These are phyloP conservation scores for Sandelia bainsii DNA, from an alignment of 2,797 vertebrate genomes.

Conservation along the genomic window DNA sequence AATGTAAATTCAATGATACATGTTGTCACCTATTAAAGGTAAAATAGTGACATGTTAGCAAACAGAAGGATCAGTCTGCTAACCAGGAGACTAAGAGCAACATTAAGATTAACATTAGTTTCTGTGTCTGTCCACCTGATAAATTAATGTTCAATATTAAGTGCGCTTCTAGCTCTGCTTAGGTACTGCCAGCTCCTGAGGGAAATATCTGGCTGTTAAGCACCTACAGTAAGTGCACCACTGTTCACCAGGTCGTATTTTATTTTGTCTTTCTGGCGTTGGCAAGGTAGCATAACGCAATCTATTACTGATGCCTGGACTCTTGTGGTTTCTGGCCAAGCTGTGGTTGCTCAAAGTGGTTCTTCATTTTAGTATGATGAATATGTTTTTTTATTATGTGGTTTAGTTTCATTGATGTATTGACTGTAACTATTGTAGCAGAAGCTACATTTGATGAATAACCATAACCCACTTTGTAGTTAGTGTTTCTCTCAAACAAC, in stretches of 20 bases:
- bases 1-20: no score
- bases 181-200: background rate
- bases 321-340: conserved; percentile 24
- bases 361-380: background rate
- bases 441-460: conserved; percentile 8
- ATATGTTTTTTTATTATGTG: background rate
- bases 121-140: background rate
- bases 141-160: background rate
- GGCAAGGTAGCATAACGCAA: background rate
- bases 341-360: conserved; percentile 9
- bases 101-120: background rate
- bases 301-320: conserved; percentile 33
- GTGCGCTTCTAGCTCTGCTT: background rate
- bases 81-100: background rate
- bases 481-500: conserved; percentile 3
- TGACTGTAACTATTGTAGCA: background rate
- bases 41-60: background rate
- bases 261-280: background rate
- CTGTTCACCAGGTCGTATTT: background rate
- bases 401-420: background rate
- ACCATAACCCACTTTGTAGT: conserved; percentile 6
- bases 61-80: background rate
- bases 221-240: background rate
- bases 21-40: no score
- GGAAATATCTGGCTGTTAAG: background rate